Base-by-base conservation (phyloP, 2,888 invertebrate genomes). In the Temnothorax rugatulus region DNA sequence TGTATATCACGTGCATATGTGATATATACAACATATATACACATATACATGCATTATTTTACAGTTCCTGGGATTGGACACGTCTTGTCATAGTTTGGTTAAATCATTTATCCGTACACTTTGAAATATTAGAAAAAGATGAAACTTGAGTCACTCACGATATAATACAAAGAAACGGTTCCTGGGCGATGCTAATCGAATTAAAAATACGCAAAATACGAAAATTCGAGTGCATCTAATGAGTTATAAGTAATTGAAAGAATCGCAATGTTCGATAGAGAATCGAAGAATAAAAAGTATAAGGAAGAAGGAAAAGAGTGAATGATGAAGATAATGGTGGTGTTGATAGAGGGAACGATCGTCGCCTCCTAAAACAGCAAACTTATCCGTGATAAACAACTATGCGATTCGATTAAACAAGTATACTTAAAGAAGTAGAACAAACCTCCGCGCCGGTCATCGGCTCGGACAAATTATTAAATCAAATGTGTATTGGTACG, bases 401-500 rank as follows among this genome's bases (percentile, higher is more conserved):
- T 88, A 86, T 86, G 74, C 83, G 44, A 71, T 54, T 86, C 69
- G 59, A 83, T 86, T 82, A 87, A 88, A 88, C 85, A 88, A 90
- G 50, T 89, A 89, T 87, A 82, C 82, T 86, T 86, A 86, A 69
- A 85, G 84, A 68, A 87, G 84, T 85, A 84, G 82, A 90, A 90
- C 83, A 83, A 90, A 87, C 84, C 83, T 85, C 63, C 64, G 57
- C 25, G 81, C 86, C 83, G 68, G 63, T 71, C 77, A 79, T 83
- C 38, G 63, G 47, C 82, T 88, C 64, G 84, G 89, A 90, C 82
- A 90, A 90, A 87, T 88, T 88, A 84, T 84, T 47, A 82, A 95
- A 96, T 97, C 97, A 97, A 95, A 98, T 98, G 94, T 98, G 98
- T 93, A 98, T 96, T 82, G 97, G 97, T 91, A 98, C 97, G 95